Evolutionary conservation across 53 echinoderm and acorn worm genomes (phyloP), one percentile per base, ranked within the genome.

Genomic region (Henricia sp.): DNA sequence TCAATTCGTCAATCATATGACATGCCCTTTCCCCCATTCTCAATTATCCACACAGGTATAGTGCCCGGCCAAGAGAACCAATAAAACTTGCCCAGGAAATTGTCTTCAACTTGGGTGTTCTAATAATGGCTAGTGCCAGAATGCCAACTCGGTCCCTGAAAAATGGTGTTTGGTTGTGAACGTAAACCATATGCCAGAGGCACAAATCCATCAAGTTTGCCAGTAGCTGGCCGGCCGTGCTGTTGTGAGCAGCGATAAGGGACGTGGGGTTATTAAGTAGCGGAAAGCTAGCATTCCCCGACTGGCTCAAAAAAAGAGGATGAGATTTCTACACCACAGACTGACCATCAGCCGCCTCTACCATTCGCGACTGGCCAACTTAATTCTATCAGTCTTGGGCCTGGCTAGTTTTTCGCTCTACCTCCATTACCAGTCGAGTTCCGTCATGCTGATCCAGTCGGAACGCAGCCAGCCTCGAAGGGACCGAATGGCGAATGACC

Each of bases 281-380:
- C 62, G 33, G 62, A 6, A 27, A 6, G 26, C 26, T 64, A 13
- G 19, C 36, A 62, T 6, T 17, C 9, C 32, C 32, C 64, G 36
- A 64, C 29, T 6, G 36, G 64, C 29, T 19, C 36, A 19, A 28
- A 36, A 19, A 3, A 36, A 2, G 80, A 80, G 44, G 41, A 63
- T 80, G 80, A 80, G 77, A 60, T 25, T 21, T 36, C 60, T 88
- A 53, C 50, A 71, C 42, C 62, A 82, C 70, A 70, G 39, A 30
- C 82, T 88, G 30, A n/a, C n/a, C n/a, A n/a, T n/a, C n/a, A 82
- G 88, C 63, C 88, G 82, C 53, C 82, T 88, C 43, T 88, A 57
- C 27, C 88, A 82, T 4, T 62, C 88, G 30, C 82, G 88, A 9
- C 70, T 88, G 6, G 50, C 62, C 71, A 82, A 68, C 51, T 27